Percentiles rank a stretch among this genome's conserved stretches.
These are phyloP conservation scores for Leptura quadrifasciata DNA, from an alignment of 2,888 invertebrate species.

Conservation along the genomic window DNA sequence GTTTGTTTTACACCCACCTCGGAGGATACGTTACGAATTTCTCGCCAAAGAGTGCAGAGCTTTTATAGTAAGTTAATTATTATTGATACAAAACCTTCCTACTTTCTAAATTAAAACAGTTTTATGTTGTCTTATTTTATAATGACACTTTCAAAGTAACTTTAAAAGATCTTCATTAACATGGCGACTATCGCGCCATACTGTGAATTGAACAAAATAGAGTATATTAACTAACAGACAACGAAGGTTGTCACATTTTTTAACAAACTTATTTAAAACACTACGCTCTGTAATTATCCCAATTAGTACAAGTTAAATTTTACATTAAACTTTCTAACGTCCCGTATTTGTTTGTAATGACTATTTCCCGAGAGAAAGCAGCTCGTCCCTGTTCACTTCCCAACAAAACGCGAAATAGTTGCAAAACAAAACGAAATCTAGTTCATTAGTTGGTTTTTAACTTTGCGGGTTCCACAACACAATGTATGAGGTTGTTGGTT, in stretches of 20 bases:
- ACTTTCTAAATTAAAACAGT: neutral
- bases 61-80: no score
- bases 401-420: conserved; percentile 16
- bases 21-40: no score
- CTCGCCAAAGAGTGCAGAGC: no score
- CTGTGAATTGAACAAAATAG: neutral
- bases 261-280: neutral
- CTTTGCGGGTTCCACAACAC: conserved; percentile 3
- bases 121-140: neutral
- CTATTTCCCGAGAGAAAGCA: conserved; percentile 20
- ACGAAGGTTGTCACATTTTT: conserved; percentile 24
- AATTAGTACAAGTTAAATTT: conserved; percentile 39
- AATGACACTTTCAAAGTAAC: neutral
- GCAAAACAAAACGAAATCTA: conserved; percentile 17
- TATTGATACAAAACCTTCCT: neutral
- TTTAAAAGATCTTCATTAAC: neutral
- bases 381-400: neutral
- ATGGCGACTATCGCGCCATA: neutral
- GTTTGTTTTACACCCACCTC: no score
- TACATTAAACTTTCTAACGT: conserved; percentile 38
- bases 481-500: conserved; percentile 36
- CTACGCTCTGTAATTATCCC: conserved; percentile 23
- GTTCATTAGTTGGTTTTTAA: conserved; percentile 33
- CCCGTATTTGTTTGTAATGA: conserved; percentile 31
- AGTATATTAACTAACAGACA: conserved; percentile 7